These are phyloP conservation scores for Potamilus streckersoni DNA, from an alignment of 1,140 invertebrate genomes.

Conservation along the genomic window DNA sequence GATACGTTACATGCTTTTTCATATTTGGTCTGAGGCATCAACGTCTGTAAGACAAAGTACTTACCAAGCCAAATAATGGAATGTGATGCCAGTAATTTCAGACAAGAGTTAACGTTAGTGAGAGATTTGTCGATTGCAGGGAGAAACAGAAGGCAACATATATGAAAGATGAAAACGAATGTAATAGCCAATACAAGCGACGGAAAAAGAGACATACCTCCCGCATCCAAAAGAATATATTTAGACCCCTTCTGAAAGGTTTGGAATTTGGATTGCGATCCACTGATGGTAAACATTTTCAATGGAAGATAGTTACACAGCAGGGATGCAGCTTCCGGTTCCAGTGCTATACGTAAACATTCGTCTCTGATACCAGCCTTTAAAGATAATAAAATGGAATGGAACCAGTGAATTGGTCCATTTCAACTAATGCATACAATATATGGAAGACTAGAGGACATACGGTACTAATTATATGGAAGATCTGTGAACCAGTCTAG, in stretches of 20 bases:
- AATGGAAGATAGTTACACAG: neutral
- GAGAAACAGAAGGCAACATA: neutral
- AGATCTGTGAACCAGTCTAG: too few relatives aligned
- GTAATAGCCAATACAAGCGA: neutral
- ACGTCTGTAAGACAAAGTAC: too few relatives aligned
- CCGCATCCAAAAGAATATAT: neutral
- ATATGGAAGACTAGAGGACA: too few relatives aligned
- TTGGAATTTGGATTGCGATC: neutral
- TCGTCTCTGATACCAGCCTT: neutral
- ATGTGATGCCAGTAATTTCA: too few relatives aligned
- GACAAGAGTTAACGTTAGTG: too few relatives aligned
- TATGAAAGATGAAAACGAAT: neutral
- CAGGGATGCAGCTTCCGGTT: neutral
- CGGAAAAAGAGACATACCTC: neutral
- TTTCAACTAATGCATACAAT: too few relatives aligned
- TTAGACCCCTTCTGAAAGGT: constrained; percentile 1
- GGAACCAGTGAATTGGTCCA: too few relatives aligned
- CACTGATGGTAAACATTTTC: neutral
- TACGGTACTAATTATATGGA: too few relatives aligned
- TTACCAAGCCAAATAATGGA: too few relatives aligned
- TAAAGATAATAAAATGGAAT: neutral
- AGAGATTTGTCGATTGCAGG: neutral
- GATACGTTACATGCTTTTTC: too few relatives aligned
- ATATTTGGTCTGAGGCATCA: too few relatives aligned
- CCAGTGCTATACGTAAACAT: neutral